phyloP scores from a whole-genome alignment of 1,140 invertebrate species.

The Ctenoplectra terminalis region DNA sequence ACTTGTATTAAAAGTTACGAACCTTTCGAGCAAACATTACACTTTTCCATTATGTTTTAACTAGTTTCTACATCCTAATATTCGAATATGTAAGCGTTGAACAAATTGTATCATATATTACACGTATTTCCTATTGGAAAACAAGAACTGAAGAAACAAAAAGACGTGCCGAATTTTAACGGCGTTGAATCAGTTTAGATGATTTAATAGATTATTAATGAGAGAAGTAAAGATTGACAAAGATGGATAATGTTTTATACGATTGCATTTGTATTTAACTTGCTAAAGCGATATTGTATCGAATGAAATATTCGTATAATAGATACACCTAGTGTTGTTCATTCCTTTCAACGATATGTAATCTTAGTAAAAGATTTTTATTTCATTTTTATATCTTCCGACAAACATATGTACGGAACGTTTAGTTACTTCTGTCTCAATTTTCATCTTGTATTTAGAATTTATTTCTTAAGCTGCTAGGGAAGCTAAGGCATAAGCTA shows the following conservation, averaged over 20 bases:
- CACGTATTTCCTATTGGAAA: neutral
- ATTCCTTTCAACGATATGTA: too few relatives aligned
- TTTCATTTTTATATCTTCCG: too few relatives aligned
- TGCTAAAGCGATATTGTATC: neutral
- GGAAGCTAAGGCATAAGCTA: too few relatives aligned
- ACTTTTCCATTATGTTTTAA: neutral
- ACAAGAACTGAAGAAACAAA: neutral
- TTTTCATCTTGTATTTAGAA: too few relatives aligned
- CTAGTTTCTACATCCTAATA: neutral
- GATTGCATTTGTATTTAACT: neutral
- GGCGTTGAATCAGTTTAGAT: neutral
- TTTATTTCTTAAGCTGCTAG: too few relatives aligned
- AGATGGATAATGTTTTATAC: neutral
- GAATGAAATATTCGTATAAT: conserved; percentile 3
- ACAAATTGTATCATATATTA: too few relatives aligned
- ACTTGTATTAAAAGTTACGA: neutral
- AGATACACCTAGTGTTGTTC: conserved; percentile 8
- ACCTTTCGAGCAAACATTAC: too few relatives aligned
- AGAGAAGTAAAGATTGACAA: neutral
- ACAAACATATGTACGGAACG: too few relatives aligned
- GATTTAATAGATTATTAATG: neutral
- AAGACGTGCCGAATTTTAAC: neutral
- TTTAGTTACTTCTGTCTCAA: too few relatives aligned
- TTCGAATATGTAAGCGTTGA: too few relatives aligned
- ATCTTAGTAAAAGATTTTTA: too few relatives aligned